Evolutionary conservation across 2,113 vertebrate species (phyloP).

Genomic region (Ammospiza caudacuta): DNA sequence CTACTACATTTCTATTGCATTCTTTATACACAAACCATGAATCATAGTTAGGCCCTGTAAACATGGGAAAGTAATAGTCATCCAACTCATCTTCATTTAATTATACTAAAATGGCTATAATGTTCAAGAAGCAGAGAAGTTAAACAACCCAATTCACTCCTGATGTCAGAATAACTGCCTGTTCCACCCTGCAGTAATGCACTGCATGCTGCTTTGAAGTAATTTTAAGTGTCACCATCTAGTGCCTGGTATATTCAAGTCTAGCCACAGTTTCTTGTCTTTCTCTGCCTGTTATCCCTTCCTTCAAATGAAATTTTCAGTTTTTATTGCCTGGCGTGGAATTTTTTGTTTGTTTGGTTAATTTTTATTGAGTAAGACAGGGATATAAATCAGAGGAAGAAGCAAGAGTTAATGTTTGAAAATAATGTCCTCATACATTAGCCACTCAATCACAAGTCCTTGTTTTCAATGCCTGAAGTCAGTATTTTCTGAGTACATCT

Average conservation of each 20-base stretch:
- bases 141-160: background rate
- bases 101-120: constrained; percentile 40
- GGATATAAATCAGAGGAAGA: background rate
- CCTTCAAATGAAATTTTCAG: background rate
- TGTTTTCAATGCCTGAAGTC: background rate
- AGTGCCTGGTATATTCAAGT: background rate
- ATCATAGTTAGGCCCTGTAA: constrained; percentile 15
- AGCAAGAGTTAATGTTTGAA: background rate
- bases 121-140: constrained; percentile 19
- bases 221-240: background rate
- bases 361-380: background rate
- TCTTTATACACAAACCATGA: constrained; percentile 1
- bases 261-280: background rate
- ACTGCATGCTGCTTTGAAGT: background rate
- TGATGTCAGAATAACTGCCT: constrained; percentile 3
- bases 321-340: background rate
- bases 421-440: background rate
- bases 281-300: background rate
- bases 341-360: background rate
- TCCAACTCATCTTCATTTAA: constrained; percentile 21
- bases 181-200: background rate
- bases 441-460: background rate
- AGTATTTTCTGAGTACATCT: background rate
- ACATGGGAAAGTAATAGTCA: constrained; percentile 36
- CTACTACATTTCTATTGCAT: background rate